phyloP scores from a whole-genome alignment of 2,888 invertebrate genomes.

The Meteorus colon region DNA sequence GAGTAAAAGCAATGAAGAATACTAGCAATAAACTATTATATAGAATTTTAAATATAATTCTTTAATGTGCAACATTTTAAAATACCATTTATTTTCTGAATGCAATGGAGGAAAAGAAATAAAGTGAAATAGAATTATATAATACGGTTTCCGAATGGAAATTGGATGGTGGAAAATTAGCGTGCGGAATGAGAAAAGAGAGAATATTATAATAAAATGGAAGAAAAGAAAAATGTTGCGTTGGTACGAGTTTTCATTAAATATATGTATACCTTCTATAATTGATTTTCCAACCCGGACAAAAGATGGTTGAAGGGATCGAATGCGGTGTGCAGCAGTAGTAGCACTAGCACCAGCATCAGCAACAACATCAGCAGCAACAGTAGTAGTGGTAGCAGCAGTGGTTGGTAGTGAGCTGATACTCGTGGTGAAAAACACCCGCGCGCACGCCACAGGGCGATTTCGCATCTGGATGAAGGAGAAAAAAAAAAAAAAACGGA shows the following conservation, averaged over 20 bases:
- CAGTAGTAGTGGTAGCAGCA: neutral
- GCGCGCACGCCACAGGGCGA: constrained; percentile 23
- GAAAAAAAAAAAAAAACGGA: neutral
- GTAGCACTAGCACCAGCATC: neutral
- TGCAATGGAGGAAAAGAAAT: no score
- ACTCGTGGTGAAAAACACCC: neutral
- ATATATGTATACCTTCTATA: constrained; percentile 4
- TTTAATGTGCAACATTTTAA: no score
- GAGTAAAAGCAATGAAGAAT: no score
- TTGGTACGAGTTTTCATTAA: neutral
- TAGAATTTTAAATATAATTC: no score
- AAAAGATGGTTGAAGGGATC: constrained; percentile 34
- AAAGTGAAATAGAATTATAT: no score
- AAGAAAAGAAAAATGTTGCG: neutral
- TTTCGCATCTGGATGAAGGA: constrained; percentile 25
- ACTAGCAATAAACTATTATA: no score
- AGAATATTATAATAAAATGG: no score
- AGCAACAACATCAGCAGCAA: neutral
- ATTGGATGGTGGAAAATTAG: no score
- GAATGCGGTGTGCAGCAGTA: constrained; percentile 21
- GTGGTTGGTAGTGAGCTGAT: neutral
- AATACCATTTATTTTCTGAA: no score
- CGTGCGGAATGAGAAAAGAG: no score
- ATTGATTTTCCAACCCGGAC: constrained; percentile 27
- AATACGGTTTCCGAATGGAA: no score